Conservation (phyloP, 2,113 vertebrate genomes). For the Carlito syrichta region DNA sequence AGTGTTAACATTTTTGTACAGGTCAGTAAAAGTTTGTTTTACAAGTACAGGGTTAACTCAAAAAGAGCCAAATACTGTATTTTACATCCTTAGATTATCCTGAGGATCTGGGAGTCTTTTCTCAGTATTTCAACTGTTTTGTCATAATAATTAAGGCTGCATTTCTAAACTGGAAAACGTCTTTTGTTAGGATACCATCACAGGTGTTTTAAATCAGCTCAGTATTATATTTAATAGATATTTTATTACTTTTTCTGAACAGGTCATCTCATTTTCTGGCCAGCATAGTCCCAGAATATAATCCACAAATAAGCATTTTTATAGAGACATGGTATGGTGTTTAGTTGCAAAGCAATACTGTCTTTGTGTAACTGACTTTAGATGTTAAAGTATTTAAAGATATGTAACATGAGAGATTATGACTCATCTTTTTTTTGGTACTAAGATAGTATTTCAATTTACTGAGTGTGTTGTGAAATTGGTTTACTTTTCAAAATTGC, state of each 20-base stretch:
- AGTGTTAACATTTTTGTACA: neutral
- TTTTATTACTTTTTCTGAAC: conserved; percentile 10
- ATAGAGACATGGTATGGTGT: neutral
- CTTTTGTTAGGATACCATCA: neutral
- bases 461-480: neutral
- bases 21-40: neutral
- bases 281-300: neutral
- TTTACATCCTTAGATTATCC: neutral
- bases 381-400: neutral
- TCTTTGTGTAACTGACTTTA: neutral
- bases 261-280: neutral
- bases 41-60: neutral
- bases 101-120: neutral
- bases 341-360: neutral
- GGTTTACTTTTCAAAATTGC: conserved; percentile 31
- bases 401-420: neutral
- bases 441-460: neutral
- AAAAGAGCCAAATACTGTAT: neutral
- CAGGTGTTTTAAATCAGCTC: neutral
- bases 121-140: neutral
- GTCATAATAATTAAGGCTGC: neutral
- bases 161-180: neutral
- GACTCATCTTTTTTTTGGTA: neutral
- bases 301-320: neutral
- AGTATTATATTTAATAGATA: neutral